Base-by-base conservation (phyloP, 2,797 vertebrate genomes). In the Hippopotamyrus pictus region DNA sequence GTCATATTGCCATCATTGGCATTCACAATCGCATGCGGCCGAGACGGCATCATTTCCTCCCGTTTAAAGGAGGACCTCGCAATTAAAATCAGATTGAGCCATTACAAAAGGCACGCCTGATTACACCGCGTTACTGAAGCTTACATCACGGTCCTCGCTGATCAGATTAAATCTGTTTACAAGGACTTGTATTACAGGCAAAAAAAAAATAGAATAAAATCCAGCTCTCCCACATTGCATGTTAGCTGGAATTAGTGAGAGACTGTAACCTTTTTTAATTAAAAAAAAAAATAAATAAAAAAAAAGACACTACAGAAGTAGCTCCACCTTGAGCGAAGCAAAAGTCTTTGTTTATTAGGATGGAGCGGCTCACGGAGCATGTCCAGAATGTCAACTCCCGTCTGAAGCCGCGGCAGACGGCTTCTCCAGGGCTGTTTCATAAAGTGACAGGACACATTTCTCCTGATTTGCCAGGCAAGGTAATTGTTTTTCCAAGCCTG, bases 341-440 rank as follows among this genome's bases (percentile, higher is more conserved):
- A 9, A 44, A 82, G 41, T 82, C 76, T 82, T 82, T 46, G 76
- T 82, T 96, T 95, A 95, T 95, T 84, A 88, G 89, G 69, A 88
- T 94, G 95, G 94, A 94, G 93, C 92, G 93, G 93, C 94, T 93
- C 93, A 94, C 93, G 93, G 93, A 93, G 93, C 93, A 93, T 94
- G 92, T 92, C 94, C 93, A 94, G 95, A 96, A 96, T 96, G 94
- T 94, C 95, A 95, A 96, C 96, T 93, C 65, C 91, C 84, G 91
- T 89, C 95, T 95, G 95, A 96, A 96, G 95, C 95, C 95, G 95
- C 94, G 95, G 95, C 95, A 94, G 53, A 88, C 73, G 41, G 48
- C 51, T 48, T 53, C n/a, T 88, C 84, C 69, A 73, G 48, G 53
- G 73, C 89, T 79, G 62, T 82, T 79, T 87, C 87, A 88, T 89